Evolutionary conservation across 2,888 invertebrate species (phyloP).

Genomic region (Amiota mariae): DNA sequence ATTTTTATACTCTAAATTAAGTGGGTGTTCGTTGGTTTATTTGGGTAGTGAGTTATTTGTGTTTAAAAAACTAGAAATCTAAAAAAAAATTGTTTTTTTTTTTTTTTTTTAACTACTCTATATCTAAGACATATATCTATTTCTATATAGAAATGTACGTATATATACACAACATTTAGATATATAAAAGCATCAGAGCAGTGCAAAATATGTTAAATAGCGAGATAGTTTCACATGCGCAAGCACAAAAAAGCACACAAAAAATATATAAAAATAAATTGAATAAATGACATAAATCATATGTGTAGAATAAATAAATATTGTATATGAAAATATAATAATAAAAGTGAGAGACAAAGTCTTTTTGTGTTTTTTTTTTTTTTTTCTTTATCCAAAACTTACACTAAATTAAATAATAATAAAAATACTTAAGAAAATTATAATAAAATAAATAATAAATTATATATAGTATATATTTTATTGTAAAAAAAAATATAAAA

Average conservation of each 20-base stretch:
- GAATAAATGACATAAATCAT: not conserved
- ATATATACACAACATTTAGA: not conserved
- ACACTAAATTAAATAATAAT: no score
- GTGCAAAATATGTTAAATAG: not conserved
- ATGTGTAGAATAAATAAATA: not conserved
- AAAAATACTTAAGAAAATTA: no score
- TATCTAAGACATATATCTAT: slow-evolving; percentile 16
- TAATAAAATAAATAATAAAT: no score
- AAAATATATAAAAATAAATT: slow-evolving; percentile 5
- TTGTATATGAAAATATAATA: no score
- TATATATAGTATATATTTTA: no score
- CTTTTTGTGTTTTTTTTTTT: no score
- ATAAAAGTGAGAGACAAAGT: no score
- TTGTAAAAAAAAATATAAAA: no score
- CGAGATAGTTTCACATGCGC: slow-evolving; percentile 6
- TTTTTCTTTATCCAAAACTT: no score
- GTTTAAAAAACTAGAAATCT: no score
- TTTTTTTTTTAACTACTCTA: no score
- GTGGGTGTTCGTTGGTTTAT: not conserved
- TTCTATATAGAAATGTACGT: not conserved
- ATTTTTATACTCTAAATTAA: slow-evolving; percentile 9
- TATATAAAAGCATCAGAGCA: not conserved
- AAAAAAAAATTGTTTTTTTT: not conserved
- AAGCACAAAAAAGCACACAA: slow-evolving; percentile 19
- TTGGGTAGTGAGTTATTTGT: no score